Base-by-base conservation (phyloP, 2,113 vertebrate species). In the Colaptes auratus region DNA sequence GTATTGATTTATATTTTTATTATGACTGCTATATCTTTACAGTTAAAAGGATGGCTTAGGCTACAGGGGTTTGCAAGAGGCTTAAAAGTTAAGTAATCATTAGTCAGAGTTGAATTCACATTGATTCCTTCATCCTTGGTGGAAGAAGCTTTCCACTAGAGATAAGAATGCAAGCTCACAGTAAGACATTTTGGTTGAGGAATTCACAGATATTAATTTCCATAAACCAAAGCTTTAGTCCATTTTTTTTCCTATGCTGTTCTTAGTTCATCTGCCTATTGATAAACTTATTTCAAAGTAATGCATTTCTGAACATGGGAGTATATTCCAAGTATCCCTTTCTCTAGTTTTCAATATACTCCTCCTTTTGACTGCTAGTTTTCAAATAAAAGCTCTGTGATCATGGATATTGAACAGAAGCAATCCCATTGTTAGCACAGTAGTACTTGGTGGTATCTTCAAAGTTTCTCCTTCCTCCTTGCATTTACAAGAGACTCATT, bases 91-190 rank as follows among this genome's bases (percentile, higher is more conserved):
- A 89, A 64, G 65, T 83, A 87, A 72, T 82, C 58, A 67, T 96
- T 96, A 96, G 75, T 90, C 82, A 97, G 75, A 96, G 55, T 10
- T 60, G 76, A 91, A 56, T 91, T 95, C 12, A 83, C 86, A 69
- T 50, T 83, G 86, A 95, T 96, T 97, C 91, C 58, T n/a, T 89
- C 65, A 46, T 67, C 31, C 95, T 85, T 44, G 15, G 72, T 80
- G 66, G 17, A 33, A 71, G 30, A 85, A 94, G 14, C 31, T 95
- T 95, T 95, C 55, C 75, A 31, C 30, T 86, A 31, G 44, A 90
- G 13, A 85, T 20, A 5, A 53, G 36, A 81, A 85, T 71, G 65
- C 31, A 76, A 78, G 95, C 64, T 91, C 66, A 67, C 58, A 82
- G 79, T 69, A 86, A 94, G 82, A 70, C 42, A 92, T 13, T 81